Evolutionary conservation across 2,797 vertebrate genomes (phyloP), one percentile per base, ranked within the genome.

Genomic region (Chelmon rostratus): DNA sequence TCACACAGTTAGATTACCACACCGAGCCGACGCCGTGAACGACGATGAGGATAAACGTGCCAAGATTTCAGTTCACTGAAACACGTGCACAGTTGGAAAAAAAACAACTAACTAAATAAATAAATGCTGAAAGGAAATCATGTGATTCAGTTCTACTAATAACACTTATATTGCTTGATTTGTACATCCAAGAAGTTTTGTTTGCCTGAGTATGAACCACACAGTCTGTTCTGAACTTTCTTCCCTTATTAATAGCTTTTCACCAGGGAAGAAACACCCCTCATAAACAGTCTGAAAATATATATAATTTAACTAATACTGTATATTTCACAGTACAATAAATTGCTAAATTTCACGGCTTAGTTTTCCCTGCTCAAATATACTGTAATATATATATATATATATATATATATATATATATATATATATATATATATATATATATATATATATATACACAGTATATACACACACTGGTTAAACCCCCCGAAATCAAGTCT

Each of bases 1-100:
- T 56, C 25, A 90, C 6, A 78, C 25, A 33, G 7, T 10, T 6
- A 44, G 9, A 33, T 42, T 2, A 54, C 8, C 28, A 40, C 53
- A 47, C 11, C 6, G 10, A 61, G n/a, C 1, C 6, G 2, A 47
- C 21, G 47, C 15, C 35, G 49, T 37, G 15, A 28, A 13, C 1
- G 2, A 62, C 8, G 8, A 9, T 18, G 33, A 37, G 31, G 18
- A 21, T 38, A 28, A 6, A 35, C 37, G 18, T 12, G 10, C 35
- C 19, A 61, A 15, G 11, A 37, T n/a, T 15, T 19, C 21, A 67
- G 19, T 9, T 66, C 13, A 25, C n/a, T n/a, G n/a, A n/a, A n/a
- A n/a, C n/a, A n/a, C n/a, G n/a, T n/a, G n/a, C n/a, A n/a, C n/a
- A n/a, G n/a, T n/a, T n/a, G n/a, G n/a, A n/a, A n/a, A 53, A 25